Conservation (phyloP, 1,140 invertebrate genomes). For the Cydia pomonella region DNA sequence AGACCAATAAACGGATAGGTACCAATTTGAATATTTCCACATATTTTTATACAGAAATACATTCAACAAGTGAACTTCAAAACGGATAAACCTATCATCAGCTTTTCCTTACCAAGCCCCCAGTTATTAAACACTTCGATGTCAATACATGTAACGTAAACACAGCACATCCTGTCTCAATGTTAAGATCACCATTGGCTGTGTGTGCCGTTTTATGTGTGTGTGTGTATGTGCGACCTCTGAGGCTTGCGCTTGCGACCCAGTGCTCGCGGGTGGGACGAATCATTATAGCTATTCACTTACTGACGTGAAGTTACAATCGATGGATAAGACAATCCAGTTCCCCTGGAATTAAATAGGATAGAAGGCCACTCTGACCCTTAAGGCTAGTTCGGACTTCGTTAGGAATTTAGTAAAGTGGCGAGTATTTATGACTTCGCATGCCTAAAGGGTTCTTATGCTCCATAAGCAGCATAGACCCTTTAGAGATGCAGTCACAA, state of each 20-base stretch:
- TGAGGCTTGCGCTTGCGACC: constrained; percentile 62
- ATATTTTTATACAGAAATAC: not conserved
- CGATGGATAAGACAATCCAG: not conserved
- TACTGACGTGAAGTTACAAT: constrained; percentile 22
- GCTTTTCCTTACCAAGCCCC: constrained; percentile 7
- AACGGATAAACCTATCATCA: constrained; percentile 5
- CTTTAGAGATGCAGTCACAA: too few species aligned
- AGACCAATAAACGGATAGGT: too few species aligned
- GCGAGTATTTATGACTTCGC: too few species aligned
- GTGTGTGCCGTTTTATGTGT: constrained; percentile 20
- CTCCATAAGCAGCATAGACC: too few species aligned
- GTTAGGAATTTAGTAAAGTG: too few species aligned
- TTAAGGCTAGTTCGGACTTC: too few species aligned
- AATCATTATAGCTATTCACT: constrained; percentile 66
- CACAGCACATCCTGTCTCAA: constrained; percentile 24
- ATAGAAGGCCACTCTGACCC: not conserved
- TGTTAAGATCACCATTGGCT: constrained; percentile 20
- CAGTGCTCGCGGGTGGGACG: constrained; percentile 55
- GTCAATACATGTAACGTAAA: constrained; percentile 3
- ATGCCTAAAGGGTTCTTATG: too few species aligned
- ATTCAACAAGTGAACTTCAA: not conserved
- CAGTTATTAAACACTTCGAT: constrained; percentile 17
- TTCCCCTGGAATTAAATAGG: not conserved
- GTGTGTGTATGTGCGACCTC: constrained; percentile 51
- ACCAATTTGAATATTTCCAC: too few species aligned